phyloP scores from a whole-genome alignment of 2,113 vertebrate genomes.

The Papio anubis region DNA sequence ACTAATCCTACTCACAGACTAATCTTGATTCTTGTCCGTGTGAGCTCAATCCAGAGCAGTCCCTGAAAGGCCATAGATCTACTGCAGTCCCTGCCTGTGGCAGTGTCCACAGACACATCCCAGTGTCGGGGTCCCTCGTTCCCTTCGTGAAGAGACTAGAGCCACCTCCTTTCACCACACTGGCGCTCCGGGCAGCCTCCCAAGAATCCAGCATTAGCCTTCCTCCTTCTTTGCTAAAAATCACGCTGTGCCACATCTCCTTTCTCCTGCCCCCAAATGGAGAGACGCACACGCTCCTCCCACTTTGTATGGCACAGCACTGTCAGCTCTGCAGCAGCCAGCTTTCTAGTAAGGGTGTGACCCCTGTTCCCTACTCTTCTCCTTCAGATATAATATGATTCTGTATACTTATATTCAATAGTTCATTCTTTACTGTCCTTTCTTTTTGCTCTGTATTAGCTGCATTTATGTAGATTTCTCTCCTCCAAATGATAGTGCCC shows the following conservation, averaged over 20 bases:
- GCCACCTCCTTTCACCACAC: background rate
- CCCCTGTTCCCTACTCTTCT: background rate
- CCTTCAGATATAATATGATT: background rate
- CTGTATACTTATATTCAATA: background rate
- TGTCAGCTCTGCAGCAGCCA: background rate
- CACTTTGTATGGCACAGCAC: background rate
- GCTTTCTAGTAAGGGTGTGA: background rate
- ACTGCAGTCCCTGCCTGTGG: background rate
- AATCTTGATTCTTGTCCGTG: background rate
- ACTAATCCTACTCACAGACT: background rate
- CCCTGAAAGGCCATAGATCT: background rate
- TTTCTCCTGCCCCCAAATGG: background rate
- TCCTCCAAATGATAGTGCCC: background rate
- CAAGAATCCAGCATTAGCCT: background rate
- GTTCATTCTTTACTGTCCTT: background rate
- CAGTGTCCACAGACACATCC: background rate
- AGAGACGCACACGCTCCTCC: background rate
- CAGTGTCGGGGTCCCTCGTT: fast-evolving
- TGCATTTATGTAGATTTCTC: background rate
- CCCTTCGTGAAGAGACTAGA: background rate
- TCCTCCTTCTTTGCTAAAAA: background rate
- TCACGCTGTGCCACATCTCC: background rate
- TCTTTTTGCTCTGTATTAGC: background rate
- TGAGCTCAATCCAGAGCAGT: background rate
- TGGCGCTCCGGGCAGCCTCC: background rate